Conservation (phyloP, 1,140 invertebrate genomes). For the Bombus sylvicola region DNA sequence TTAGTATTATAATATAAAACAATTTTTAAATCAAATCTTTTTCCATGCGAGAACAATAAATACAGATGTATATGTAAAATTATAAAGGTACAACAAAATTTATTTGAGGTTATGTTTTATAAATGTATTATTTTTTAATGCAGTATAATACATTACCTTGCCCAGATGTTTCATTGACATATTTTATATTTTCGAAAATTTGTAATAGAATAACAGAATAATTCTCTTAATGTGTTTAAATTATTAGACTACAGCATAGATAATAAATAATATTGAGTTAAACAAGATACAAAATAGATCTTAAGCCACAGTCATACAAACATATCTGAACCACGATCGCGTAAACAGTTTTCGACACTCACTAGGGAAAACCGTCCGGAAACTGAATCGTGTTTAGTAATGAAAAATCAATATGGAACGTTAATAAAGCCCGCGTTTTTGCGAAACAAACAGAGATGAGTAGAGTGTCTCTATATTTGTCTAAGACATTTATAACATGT, state of each 20-base stretch:
- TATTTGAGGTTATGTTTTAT: slow-evolving; percentile 7
- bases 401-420: too few relatives aligned
- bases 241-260: not conserved
- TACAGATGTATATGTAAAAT: not conserved
- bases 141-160: not conserved
- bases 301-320: not conserved
- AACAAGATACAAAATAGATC: not conserved
- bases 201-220: not conserved
- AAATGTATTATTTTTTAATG: not conserved
- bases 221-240: not conserved
- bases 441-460: too few relatives aligned
- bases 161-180: slow-evolving; percentile 12
- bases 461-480: too few relatives aligned
- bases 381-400: too few relatives aligned
- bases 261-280: not conserved
- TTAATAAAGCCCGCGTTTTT: too few relatives aligned
- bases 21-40: not conserved
- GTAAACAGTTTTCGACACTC: too few relatives aligned
- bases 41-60: not conserved
- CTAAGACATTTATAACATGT: too few relatives aligned
- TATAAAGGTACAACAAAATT: not conserved
- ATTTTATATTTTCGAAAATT: not conserved
- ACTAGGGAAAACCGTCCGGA: too few relatives aligned
- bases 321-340: too few relatives aligned
- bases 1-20: not conserved